Conservation (phyloP, 64 coral and sea anemone species). For the Montipora foliosa region DNA sequence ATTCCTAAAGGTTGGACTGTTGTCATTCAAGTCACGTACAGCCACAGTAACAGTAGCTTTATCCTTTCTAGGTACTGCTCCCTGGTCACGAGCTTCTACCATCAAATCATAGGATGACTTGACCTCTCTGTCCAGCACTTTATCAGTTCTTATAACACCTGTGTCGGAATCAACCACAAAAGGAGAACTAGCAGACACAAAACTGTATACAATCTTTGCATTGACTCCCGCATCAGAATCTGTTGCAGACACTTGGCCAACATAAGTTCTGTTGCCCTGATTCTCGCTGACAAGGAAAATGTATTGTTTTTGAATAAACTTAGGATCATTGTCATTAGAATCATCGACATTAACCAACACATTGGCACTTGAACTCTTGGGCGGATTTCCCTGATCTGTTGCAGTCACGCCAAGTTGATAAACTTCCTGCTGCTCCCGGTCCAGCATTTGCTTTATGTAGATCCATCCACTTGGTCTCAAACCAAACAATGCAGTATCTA, state of each 20-base stretch:
- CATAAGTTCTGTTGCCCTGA: conserved; percentile 56
- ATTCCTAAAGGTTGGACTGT: conserved; percentile 44
- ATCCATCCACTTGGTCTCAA: conserved; percentile 71
- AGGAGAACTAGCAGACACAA: conserved; percentile 40
- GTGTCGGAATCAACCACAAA: conserved; percentile 75
- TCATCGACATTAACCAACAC: conserved; percentile 85
- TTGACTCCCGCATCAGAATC: conserved; percentile 83
- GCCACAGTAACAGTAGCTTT: conserved; percentile 62
- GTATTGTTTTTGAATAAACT: conserved; percentile 62
- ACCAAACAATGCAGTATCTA: conserved; percentile 74
- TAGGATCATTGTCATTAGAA: conserved; percentile 86
- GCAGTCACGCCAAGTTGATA: conserved; percentile 74
- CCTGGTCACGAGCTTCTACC: conserved; percentile 73
- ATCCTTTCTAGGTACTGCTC: conserved; percentile 51
- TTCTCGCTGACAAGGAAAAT: conserved; percentile 71
- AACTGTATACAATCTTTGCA: conserved; percentile 71
- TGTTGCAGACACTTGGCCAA: conserved; percentile 64
- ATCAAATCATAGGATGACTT: conserved; percentile 53
- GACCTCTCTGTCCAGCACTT: conserved; percentile 70
- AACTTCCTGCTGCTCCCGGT: conserved; percentile 74
- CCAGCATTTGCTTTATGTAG: conserved; percentile 65
- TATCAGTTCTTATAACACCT: conserved; percentile 78
- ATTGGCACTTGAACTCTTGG: conserved; percentile 55
- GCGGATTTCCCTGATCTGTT: conserved; percentile 75
- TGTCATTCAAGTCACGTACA: conserved; percentile 72